Evolutionary conservation across 2,113 vertebrate genomes (phyloP).

Genomic region (Gnathonemus longibarbis): DNA sequence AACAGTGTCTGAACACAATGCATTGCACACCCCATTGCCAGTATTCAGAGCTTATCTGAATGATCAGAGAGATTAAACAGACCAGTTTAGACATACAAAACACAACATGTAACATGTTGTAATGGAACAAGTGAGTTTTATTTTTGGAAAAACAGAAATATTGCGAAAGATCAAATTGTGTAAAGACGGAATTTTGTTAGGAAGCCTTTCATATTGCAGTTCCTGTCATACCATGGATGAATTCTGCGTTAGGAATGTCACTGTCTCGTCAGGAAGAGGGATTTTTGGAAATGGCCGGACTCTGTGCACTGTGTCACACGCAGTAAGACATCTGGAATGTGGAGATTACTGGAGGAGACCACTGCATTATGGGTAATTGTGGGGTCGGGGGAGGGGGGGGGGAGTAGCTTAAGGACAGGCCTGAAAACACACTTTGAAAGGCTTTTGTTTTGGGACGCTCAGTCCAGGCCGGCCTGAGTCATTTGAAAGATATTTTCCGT

Average conservation of each 20-base stretch:
- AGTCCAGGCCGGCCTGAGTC: neutral
- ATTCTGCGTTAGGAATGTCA: neutral
- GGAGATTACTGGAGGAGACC: neutral
- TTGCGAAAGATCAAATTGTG: neutral
- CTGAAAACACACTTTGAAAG: neutral
- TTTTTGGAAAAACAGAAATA: neutral
- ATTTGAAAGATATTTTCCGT: neutral
- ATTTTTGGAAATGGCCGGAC: neutral
- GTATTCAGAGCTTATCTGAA: neutral
- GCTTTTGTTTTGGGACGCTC: neutral
- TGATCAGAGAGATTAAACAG: neutral
- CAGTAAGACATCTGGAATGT: constrained; percentile 14
- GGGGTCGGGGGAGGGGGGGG: neutral
- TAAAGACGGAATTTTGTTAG: neutral
- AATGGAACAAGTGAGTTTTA: neutral
- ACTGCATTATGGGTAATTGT: neutral
- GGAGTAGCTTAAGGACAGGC: neutral
- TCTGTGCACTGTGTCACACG: neutral
- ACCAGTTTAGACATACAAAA: neutral
- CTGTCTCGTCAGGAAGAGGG: neutral
- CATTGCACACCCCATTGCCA: neutral
- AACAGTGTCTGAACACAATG: neutral
- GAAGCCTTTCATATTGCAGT: neutral
- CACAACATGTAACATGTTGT: neutral
- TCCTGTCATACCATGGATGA: neutral